Base-by-base conservation (phyloP, 2,113 vertebrate genomes). In the Osmerus mordax region DNA sequence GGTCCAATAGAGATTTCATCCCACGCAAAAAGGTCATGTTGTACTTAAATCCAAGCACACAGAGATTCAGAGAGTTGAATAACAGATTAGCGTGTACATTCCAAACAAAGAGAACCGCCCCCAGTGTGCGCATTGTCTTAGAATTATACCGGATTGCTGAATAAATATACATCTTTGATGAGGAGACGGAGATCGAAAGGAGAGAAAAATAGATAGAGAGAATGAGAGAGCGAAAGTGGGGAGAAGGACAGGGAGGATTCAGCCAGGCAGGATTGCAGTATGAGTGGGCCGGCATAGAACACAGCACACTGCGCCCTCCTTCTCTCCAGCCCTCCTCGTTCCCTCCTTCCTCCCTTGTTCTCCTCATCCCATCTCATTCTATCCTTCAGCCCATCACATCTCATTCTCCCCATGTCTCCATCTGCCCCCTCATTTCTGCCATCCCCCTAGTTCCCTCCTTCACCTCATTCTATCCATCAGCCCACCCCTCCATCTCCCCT, bases 51-150 rank as follows among this genome's bases (percentile, higher is more conserved):
- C 86, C 83, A 78, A 80, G 65, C 79, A 70, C 23, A 12, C 69
- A 67, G 71, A 62, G 70, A 83, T 84, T 82, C 47, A 0, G 76
- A 71, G 69, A 52, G 80, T 87, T 90, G 85, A 82, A 83, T 87
- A 87, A 83, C 80, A 78, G 80, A 62, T 62, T 62, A 25, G 60
- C 1, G 21, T 6, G 28, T 21, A 12, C 28, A 84, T 62, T 81
- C 73, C 67, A 85, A 85, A 87, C 86, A 86, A 84, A 84, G 74
- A 78, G 75, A 61, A 82, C 71, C 4, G 0, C 18, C 65, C 79
- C 82, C 85, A 62, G 25, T 7, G 4, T 62, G 18, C 0, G 6
- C 13, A 41, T 18, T 84, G 81, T 85, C 81, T 84, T 74, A 73
- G 81, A 84, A 83, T 74, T 76, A 81, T 76, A 79, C 67, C 68